phyloP scores from a whole-genome alignment of 2,797 vertebrate species.

The Myotis planiceps region DNA sequence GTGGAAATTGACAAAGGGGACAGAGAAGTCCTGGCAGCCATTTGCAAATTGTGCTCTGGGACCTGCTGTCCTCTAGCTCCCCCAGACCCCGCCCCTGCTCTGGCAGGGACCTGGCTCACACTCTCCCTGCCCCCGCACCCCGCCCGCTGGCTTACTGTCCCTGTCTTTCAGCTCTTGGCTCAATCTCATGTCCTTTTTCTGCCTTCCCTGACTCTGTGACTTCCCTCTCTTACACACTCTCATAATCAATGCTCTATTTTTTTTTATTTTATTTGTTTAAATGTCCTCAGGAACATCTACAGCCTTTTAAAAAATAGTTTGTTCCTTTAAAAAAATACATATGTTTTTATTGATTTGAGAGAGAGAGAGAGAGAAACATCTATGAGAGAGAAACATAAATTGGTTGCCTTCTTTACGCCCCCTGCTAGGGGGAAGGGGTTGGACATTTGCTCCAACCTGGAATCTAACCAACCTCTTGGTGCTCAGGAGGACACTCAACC shows the following conservation, averaged over 20 bases:
- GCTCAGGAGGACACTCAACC: neutral
- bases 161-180: neutral
- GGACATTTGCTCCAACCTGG: neutral
- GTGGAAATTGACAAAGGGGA: too few species aligned
- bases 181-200: neutral
- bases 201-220: neutral
- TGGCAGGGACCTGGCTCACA: neutral
- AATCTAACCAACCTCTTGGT: neutral
- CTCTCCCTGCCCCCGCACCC: accelerated
- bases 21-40: neutral
- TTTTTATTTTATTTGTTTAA: neutral
- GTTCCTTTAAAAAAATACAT: neutral
- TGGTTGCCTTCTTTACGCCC: neutral
- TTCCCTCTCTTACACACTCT: neutral
- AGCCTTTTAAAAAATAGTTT: neutral
- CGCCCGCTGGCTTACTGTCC: neutral
- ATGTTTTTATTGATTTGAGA: neutral
- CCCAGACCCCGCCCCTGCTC: accelerated
- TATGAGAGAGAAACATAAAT: neutral
- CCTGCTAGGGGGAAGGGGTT: neutral
- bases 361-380: neutral
- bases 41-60: neutral
- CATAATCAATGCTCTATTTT: neutral
- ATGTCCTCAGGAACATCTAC: neutral
- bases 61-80: neutral